A percentile compares a stretch with the other conserved stretches of the same genome.
These are phyloP conservation scores for Tupaia tana DNA, from an alignment of 2,113 vertebrate genomes.

Conservation along the genomic window DNA sequence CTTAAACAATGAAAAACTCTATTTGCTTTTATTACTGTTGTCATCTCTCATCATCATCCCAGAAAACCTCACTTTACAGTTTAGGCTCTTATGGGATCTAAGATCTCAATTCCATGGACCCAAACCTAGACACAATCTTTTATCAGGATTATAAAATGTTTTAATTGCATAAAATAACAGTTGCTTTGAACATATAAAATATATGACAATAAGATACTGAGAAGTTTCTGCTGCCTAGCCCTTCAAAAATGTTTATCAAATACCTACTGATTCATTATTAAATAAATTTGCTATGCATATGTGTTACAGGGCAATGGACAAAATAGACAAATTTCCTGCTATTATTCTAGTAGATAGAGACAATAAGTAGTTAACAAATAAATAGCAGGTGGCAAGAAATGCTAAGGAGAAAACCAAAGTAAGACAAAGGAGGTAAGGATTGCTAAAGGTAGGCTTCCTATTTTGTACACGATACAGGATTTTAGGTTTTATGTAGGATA, in stretches of 20 bases:
- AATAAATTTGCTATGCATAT: slow-evolving; percentile 11
- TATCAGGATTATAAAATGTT: not conserved
- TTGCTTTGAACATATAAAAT: not conserved
- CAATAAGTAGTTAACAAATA: slow-evolving; percentile 8
- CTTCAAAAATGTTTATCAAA: slow-evolving; percentile 36
- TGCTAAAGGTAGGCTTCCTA: not conserved
- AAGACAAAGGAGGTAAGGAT: not conserved
- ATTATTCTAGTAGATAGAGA: not conserved
- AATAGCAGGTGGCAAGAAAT: not conserved
- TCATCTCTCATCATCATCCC: not conserved
- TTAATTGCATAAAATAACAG: not conserved
- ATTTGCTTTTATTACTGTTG: not conserved
- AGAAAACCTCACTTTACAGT: not conserved
- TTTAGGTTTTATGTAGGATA: not conserved
- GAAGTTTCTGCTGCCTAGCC: not conserved
- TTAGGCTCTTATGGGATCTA: not conserved
- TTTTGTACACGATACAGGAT: not conserved
- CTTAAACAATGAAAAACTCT: not conserved
- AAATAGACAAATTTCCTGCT: not conserved
- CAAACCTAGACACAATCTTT: not conserved
- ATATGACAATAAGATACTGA: not conserved
- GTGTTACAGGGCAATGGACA: not conserved
- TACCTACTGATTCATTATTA: slow-evolving; percentile 15
- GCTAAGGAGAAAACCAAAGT: not conserved
- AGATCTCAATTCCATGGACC: not conserved